Base-by-base conservation (phyloP, 1,140 invertebrate species). In the Drosophila leontia region DNA sequence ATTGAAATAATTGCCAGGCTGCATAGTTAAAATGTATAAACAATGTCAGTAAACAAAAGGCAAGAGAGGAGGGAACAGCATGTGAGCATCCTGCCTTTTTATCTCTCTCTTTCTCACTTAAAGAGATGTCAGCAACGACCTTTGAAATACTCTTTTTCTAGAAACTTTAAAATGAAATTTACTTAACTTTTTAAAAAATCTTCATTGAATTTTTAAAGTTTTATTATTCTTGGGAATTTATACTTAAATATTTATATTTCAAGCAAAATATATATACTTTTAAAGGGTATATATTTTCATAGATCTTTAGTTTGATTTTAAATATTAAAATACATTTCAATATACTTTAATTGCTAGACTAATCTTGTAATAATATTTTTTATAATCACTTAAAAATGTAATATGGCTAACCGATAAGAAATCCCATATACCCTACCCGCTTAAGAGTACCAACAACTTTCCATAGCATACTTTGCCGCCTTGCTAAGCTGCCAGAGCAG, bases 11-110 rank as follows among this genome's bases (percentile, higher is more conserved):
- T 86, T 84, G 82, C 78, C 74, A 32, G 64, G 39, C 59, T 70
- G 82, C 82, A 86, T 84, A 82, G 82, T 81, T 78, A 77, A 82
- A 81, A 65, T 84, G 64, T 72, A 80, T 77, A 80, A 81, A 84
- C 67, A 84, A 74, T 80, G 77, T 62, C 50, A 39, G 61, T 63
- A 65, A 80, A 76, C 59, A 57, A 34, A 68, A 32, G 56, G 11
- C 8, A 50, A 15, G 1, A 4, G 35, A 13, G 19, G 8, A 6
- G 48, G 26, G 4, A 45, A 7, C 26, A 55, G 32, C 37, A 48
- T 44, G 48, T 35, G 59, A 71, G 41, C 32, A 41, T 58, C 17
- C 35, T 42, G 23, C 17, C 15, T 12, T 23, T 42, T 19, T 17
- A 32, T n/a, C 19, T 23, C 11, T n/a, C 1, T 17, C 9, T 12